Base-by-base conservation (phyloP, 2,113 vertebrate genomes). In the Alaudala cheleensis region DNA sequence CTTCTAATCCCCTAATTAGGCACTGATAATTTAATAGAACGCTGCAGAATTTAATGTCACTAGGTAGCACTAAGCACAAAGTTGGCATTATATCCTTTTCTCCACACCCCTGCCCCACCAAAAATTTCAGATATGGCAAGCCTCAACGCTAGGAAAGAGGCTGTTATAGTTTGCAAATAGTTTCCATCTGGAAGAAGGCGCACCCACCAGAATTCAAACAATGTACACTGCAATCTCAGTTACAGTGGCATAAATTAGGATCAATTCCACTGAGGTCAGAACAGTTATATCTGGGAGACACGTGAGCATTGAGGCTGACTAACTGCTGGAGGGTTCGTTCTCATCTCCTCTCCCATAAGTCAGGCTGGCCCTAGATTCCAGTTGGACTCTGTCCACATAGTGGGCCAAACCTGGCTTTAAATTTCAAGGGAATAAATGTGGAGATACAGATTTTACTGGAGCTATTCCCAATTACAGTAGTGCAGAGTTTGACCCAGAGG, bases 211-310 rank as follows among this genome's bases (percentile, higher is more conserved):
- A 96, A 97, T 94, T 86, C 60, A 67, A 95, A 83, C 82, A 88
- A 95, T 86, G 92, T 72, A 57, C 0, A 2, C 83, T 83, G 51
- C 90, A 74, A 94, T 96, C 92, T 96, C 95, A 95, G 90, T 96
- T 97, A 95, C 92, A 94, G 88, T 70, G 47, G 49, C 86, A 95
- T 96, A 93, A 94, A 95, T 91, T 78, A 88, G 44, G 81, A 91
- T 91, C 85, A 96, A 94, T 94, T 97, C 88, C 95, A 86, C 71
- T 88, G 86, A 93, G 90, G 90, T 96, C 95, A 96, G 79, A 83
- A 44, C 19, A 62, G 81, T 95, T 96, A 83, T 88, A 95, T 70
- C 76, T 90, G 49, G 49, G 56, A 94, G 64, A 84, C 49, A 92
- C 28, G 37, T 44, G 69, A 85, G 74, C 51, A 58, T 2, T 61